Base-by-base conservation (phyloP, 2,113 vertebrate genomes). In the Gorsachius goisagi region DNA sequence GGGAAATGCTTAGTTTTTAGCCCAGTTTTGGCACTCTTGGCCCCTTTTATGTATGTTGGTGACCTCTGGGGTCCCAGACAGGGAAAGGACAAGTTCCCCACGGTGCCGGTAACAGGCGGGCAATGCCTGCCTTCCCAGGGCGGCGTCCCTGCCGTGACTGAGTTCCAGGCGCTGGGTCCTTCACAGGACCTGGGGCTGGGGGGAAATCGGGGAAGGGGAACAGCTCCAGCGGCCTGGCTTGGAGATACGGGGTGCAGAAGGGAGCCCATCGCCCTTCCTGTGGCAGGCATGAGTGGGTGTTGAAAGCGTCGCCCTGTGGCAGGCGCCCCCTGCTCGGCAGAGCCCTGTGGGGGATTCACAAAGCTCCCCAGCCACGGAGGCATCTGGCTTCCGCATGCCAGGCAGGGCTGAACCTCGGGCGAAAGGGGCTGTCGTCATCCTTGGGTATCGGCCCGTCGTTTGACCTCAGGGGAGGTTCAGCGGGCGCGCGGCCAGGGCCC, bases 111-210 rank as follows among this genome's bases (percentile, higher is more conserved):
- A 15, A 4, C 17, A 7, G 32, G 4, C 15, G 3, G n/a, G 44
- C 23, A 9, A 6, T 1, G 5, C 1, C 0, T 9, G 13, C 32
- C 12, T 53, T 66, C 26, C 20, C 18, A 49, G 52, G 35, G 22
- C 3, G 4, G 18, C 1, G 1, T 12, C 11, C 41, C 39, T 41
- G 37, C 10, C 37, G 8, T 39, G 37, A 39, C 39, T 11, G 41
- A 41, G 41, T 15, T 41, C 41, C 13, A 41, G 41, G 41, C 14
- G 41, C 41, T 41, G 41, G 41, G 41, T 41, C 41, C 22, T 41
- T 75, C 5, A 41, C 17, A 7, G 1, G 2, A 13, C 5, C 0
- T 2, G 0, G 0, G 16, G 4, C 24, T 23, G 9, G 5, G 9
- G 16, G 39, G 49, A 76, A 47, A 14, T 0, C 1, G 12, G 19